Evolutionary conservation across 2,888 invertebrate species (phyloP).

Genomic region (Phaedon cochleariae): DNA sequence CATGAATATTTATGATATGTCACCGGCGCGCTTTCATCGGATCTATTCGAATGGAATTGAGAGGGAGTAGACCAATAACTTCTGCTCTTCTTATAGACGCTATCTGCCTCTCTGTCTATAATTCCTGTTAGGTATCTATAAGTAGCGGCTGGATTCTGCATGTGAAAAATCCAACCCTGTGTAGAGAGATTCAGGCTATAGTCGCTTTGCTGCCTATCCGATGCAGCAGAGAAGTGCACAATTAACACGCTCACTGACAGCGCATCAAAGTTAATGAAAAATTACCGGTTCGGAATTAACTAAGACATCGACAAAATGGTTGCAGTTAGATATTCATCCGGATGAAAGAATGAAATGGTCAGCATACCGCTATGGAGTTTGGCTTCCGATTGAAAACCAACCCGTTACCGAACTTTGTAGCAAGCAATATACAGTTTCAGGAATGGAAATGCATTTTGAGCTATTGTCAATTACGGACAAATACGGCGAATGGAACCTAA

Average conservation of each 20-base stretch:
- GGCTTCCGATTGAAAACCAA: conserved; percentile 10
- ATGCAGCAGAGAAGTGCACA: conserved; percentile 42
- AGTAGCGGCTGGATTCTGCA: no score
- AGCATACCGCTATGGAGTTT: no score
- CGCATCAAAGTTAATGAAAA: conserved; percentile 54
- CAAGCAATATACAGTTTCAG: not conserved
- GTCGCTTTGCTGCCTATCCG: not conserved
- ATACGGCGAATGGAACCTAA: not conserved
- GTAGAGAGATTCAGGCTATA: not conserved
- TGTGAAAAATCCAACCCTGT: not conserved
- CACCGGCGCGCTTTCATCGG: no score
- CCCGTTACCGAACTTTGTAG: conserved; percentile 4
- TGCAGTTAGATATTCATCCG: no score
- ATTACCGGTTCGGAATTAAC: conserved; percentile 51
- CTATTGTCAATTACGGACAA: not conserved
- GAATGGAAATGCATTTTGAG: not conserved
- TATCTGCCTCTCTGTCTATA: no score
- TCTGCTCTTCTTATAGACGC: no score
- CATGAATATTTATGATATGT: no score
- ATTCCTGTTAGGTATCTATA: no score
- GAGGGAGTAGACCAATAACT: no score
- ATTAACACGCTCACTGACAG: conserved; percentile 48
- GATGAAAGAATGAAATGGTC: no score
- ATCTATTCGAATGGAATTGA: no score
- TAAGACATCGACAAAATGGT: conserved; percentile 40